phyloP scores from a whole-genome alignment of 2,888 invertebrate genomes.

The Plusia festucae region DNA sequence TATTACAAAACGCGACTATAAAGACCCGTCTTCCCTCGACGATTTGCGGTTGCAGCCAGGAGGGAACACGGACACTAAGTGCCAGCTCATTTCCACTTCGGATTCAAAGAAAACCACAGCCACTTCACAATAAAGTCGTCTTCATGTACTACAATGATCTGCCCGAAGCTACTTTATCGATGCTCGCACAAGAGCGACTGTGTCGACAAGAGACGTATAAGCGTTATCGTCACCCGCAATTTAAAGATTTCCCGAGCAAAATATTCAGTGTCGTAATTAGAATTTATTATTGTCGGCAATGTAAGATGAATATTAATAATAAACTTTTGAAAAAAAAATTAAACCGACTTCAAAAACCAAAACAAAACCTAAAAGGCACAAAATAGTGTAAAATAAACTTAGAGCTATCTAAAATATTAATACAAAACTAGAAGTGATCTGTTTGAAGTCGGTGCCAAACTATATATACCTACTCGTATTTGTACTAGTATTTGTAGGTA shows the following conservation, averaged over 20 bases:
- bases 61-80: constrained; percentile 75
- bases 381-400: no score
- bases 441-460: no score
- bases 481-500: no score
- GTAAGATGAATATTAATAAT: constrained; percentile 64
- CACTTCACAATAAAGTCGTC: constrained; percentile 68
- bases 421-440: no score
- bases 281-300: constrained; percentile 56
- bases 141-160: constrained; percentile 52
- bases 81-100: constrained; percentile 80
- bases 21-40: constrained; percentile 71
- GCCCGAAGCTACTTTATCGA: constrained; percentile 27
- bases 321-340: no score
- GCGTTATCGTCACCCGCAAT: constrained; percentile 3
- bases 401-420: no score
- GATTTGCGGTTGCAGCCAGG: constrained; percentile 80
- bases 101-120: constrained; percentile 80
- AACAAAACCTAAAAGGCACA: no score
- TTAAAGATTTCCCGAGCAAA: constrained; percentile 34
- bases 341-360: no score
- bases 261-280: constrained; percentile 56
- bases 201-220: not conserved
- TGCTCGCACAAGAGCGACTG: constrained; percentile 9
- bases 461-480: no score
- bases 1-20: constrained; percentile 73